These are phyloP conservation scores for Mormyrus iriodes DNA, from an alignment of 2,113 vertebrate species.

Conservation along the genomic window DNA sequence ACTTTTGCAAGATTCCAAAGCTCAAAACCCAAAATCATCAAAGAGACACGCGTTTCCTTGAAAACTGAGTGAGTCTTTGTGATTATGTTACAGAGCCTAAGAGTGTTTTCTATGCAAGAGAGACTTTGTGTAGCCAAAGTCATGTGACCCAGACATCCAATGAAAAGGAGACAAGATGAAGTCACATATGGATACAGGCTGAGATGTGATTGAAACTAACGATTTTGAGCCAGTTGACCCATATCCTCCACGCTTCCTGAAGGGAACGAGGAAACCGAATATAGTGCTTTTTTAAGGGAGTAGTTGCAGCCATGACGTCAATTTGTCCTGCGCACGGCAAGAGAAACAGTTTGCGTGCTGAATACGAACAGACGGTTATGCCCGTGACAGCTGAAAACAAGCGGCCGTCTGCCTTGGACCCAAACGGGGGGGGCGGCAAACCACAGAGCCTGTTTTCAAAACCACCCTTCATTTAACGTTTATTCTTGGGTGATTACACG, in stretches of 20 bases:
- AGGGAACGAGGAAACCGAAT: background rate
- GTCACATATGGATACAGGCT: background rate
- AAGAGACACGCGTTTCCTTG: background rate
- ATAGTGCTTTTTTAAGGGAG: background rate
- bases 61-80: background rate
- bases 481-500: constrained; percentile 29
- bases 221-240: background rate
- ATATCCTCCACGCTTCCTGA: background rate
- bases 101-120: background rate
- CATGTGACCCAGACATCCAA: background rate
- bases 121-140: background rate
- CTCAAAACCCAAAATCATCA: background rate
- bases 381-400: background rate
- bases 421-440: background rate
- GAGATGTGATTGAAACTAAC: background rate
- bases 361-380: background rate
- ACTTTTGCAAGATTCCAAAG: background rate
- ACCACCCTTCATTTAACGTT: constrained; percentile 18
- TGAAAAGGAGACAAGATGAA: background rate
- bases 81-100: background rate
- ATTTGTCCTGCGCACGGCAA: background rate
- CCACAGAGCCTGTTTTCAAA: background rate
- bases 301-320: background rate
- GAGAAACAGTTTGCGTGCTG: background rate
- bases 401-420: background rate